Base-by-base conservation (phyloP, 1,140 invertebrate genomes). In the Drosophila hydei region DNA sequence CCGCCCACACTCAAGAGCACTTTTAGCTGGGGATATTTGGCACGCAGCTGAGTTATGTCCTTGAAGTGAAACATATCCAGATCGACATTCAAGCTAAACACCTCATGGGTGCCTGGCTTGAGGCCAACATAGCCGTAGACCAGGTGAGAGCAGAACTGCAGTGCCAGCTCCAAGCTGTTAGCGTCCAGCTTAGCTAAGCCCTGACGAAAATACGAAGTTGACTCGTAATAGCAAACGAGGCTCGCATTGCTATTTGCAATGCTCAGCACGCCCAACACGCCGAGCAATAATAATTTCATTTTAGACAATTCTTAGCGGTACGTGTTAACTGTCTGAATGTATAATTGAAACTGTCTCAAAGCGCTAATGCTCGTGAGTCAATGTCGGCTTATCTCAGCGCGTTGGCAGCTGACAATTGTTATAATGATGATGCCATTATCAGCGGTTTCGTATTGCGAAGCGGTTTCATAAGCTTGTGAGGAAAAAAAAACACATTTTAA, bases 91-190 rank as follows among this genome's bases (percentile, higher is more conserved):
- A 96, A 84, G 1, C 95, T 93, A 8, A 93, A 91, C 25, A 95
- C 90, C 77, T 96, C 95, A 79, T 93, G 93, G 12, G 93, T 95
- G 3, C 94, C 93, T 1, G 94, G 91, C 69, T 96, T 95, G 6
- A 98, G 93, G 9, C 95, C 96, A 18, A 96, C 96, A 90, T 96
- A 98, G 51, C 97, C 96, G 77, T 98, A 98, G n/a, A 98, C 93
- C 48, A 98, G 89, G 91, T 98, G 96, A 0, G 96, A 96, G 92
- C 97, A 98, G 79, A 96, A 94, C 5, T 94, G 92, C 2, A 96
- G 79, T 0, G 95, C 95, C 1, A 94, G 92, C 43, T 95, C 94
- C 56, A 97, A 85, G 73, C 97, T 95, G 1, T 4, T 21, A 0
- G 55, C 19, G 3, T 56, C 58, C 27, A 90, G 18, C 6, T 63